Evolutionary conservation across 2,113 vertebrate genomes (phyloP).

Genomic region (Xenopus laevis): DNA sequence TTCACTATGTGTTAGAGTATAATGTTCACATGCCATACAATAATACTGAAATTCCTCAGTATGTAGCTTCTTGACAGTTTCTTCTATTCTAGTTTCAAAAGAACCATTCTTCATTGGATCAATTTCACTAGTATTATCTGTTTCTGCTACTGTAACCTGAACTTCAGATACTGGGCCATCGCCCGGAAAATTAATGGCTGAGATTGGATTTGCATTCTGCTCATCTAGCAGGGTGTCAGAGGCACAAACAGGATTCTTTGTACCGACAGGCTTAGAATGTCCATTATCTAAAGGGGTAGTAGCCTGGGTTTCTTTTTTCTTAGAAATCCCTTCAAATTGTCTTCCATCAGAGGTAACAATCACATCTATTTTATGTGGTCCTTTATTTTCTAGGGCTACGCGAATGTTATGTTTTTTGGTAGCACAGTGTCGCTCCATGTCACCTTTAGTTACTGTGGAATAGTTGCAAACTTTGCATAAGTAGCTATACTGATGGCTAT

Average conservation of each 20-base stretch:
- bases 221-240: constrained; percentile 45
- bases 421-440: constrained; percentile 95
- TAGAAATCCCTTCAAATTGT: constrained; percentile 51
- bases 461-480: constrained; percentile 92
- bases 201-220: constrained; percentile 45
- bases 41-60: constrained; percentile 89
- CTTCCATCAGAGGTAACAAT: constrained; percentile 57
- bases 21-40: constrained; percentile 92
- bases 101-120: constrained; percentile 52
- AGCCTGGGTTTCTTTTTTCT: constrained; percentile 42
- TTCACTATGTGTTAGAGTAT: constrained; percentile 84
- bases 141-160: constrained; percentile 40
- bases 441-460: constrained; percentile 95
- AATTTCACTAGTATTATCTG: constrained; percentile 45
- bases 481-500: constrained; percentile 93
- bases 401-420: constrained; percentile 91
- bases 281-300: constrained; percentile 36
- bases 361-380: constrained; percentile 58
- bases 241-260: constrained; percentile 1
- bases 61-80: constrained; percentile 85
- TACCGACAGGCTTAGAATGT: neutral
- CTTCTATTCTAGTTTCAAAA: constrained; percentile 55
- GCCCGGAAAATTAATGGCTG: neutral
- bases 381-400: constrained; percentile 67
- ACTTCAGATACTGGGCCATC: constrained; percentile 42